Conservation (phyloP, 2,113 vertebrate genomes). For the Cheirogaleus medius region DNA sequence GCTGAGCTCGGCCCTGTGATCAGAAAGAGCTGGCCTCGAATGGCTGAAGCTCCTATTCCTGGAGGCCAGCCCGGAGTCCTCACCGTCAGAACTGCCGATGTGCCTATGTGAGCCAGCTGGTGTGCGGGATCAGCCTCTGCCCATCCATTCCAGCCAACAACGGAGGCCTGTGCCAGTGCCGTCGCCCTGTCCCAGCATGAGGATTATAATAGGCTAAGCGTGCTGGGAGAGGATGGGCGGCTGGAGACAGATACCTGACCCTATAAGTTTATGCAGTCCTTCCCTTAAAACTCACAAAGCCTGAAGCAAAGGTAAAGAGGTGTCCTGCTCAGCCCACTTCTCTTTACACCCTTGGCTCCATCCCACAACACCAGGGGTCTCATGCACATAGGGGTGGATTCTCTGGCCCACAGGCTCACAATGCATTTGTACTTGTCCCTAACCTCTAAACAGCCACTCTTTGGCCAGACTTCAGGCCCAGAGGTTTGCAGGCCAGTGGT, state of each 20-base stretch:
- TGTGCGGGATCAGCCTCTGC: background rate
- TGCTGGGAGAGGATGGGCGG: background rate
- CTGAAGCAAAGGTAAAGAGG: background rate
- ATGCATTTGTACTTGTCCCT: background rate
- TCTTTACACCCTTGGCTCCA: background rate
- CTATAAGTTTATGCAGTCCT: background rate
- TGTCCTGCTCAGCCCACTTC: background rate
- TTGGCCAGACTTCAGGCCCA: background rate
- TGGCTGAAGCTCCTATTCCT: background rate
- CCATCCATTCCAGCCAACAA: conserved; percentile 38
- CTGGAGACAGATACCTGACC: background rate
- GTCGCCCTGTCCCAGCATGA: conserved; percentile 22
- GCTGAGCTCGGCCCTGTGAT: fast-evolving
- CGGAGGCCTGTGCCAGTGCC: background rate
- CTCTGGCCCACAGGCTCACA: background rate
- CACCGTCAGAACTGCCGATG: background rate
- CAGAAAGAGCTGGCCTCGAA: background rate
- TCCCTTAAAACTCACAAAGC: background rate
- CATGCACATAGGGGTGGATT: background rate
- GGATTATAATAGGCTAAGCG: background rate
- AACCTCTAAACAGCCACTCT: background rate
- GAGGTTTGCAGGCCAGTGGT: background rate
- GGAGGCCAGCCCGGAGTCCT: background rate
- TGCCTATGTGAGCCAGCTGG: background rate
- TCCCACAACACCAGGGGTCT: background rate